Evolutionary conservation across 1,140 invertebrate genomes (phyloP), one percentile per base, ranked within the genome.

Genomic region (Pemphigus obesinymphae): DNA sequence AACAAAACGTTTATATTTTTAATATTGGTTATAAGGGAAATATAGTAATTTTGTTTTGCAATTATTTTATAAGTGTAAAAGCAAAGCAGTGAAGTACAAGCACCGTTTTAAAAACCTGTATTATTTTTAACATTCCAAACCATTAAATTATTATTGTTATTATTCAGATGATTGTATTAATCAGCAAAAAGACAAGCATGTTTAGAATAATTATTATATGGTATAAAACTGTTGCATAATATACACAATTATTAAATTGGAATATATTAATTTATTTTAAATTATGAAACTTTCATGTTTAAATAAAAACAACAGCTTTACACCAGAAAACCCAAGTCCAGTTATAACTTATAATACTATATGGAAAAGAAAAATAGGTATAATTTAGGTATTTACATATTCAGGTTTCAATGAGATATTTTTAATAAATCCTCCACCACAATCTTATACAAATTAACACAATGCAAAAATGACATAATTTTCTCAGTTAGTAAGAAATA

Each of bases 381-480:
- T 31, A 2, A 50, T 11, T 73, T 73, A 7, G 26, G 8, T n/a
- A 40, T 78, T 29, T 76, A 37, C 34, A 68, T 40, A 34, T 58
- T 3, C 6, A 5, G 11, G n/a, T 58, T 23, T 31, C 73, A 58
- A 50, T 15, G 23, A 20, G n/a, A 11, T 76, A 2, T 61, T 29
- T 55, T 80, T 58, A 43, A 73, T n/a, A 63, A 31, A 58, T 61
- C 76, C 53, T 80, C 76, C 76, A 80, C 76, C 76, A 80, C 76
- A 80, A 80, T 63, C 76, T 61, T 43, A 80, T 61, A 31, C 34
- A 75, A 58, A 53, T 20, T 76, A 76, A 55, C 50, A 58, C 50
- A 80, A 29, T 80, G 53, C 76, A 80, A 61, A 80, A 50, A 34
- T 26, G 43, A 29, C 11, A 80, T 37, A 13, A 37, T 58, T 26